phyloP scores from a whole-genome alignment of 2,888 invertebrate genomes.

The Dilophus febrilis region DNA sequence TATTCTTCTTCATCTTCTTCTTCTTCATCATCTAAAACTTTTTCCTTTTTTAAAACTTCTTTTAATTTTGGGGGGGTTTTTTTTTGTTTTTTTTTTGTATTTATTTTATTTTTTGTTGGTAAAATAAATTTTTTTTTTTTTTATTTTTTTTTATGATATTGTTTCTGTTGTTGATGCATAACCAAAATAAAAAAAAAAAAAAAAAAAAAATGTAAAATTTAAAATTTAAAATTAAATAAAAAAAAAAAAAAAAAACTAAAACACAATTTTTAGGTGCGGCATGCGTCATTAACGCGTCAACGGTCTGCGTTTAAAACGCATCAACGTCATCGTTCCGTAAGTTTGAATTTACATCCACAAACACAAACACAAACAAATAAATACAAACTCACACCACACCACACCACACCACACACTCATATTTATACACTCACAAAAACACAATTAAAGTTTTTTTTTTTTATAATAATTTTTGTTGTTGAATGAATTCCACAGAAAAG shows the following conservation, averaged over 20 bases:
- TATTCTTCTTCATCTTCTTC: not conserved
- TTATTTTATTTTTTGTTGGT: too few relatives aligned
- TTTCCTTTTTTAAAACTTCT: not conserved
- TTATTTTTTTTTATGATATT: not conserved
- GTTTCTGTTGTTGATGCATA: not conserved
- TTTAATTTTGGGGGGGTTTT: not conserved
- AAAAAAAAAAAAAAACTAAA: constrained; percentile 12
- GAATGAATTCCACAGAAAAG: too few relatives aligned
- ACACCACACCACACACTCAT: too few relatives aligned
- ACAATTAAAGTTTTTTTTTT: too few relatives aligned
- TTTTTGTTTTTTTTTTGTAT: too few relatives aligned
- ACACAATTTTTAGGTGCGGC: constrained; percentile 41
- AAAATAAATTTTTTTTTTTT: too few relatives aligned
- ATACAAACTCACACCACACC: too few relatives aligned
- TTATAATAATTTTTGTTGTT: too few relatives aligned
- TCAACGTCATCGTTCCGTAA: constrained; percentile 52
- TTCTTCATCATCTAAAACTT: not conserved
- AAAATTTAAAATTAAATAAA: constrained; percentile 8
- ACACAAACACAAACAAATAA: too few relatives aligned
- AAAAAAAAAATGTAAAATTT: constrained; percentile 7
- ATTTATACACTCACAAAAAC: too few relatives aligned
- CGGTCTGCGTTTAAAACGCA: constrained; percentile 46
- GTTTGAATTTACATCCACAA: constrained; percentile 19
- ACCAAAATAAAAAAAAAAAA: not conserved
- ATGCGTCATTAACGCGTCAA: constrained; percentile 54